Evolutionary conservation across 2,888 invertebrate genomes (phyloP).

Genomic region (Ditylenchus weischeri): DNA sequence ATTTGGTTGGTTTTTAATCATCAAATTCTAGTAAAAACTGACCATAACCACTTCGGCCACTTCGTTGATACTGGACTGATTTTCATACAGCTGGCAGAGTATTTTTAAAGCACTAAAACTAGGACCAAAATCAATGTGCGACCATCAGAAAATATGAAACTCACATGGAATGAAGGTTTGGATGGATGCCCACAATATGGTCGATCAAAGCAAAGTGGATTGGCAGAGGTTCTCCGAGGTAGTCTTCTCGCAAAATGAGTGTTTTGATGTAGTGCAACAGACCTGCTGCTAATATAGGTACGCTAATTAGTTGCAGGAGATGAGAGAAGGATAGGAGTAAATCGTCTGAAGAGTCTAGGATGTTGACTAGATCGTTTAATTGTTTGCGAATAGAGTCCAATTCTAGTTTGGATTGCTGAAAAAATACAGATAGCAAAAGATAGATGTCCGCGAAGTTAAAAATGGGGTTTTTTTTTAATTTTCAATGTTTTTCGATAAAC

Average conservation of each 20-base stretch:
- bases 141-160: too few species aligned
- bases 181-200: constrained; percentile 35
- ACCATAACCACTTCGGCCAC: constrained; percentile 41
- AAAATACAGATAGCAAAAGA: not conserved
- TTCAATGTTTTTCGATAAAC: not conserved
- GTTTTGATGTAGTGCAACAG: constrained; percentile 34
- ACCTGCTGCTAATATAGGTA: constrained; percentile 30
- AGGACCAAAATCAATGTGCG: too few species aligned
- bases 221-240: constrained; percentile 32
- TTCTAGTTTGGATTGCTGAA: constrained; percentile 33
- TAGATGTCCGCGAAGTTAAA: not conserved
- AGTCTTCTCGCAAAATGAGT: constrained; percentile 29
- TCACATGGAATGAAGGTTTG: constrained; percentile 31
- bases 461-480: constrained; percentile 3
- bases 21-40: too few species aligned
- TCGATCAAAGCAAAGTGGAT: constrained; percentile 38
- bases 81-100: constrained; percentile 36
- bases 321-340: constrained; percentile 26
- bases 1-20: too few species aligned
- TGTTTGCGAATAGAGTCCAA: constrained; percentile 26
- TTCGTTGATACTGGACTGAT: constrained; percentile 33
- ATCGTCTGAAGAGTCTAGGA: constrained; percentile 33
- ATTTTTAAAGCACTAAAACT: constrained; percentile 35
- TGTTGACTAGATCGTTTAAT: constrained; percentile 28
- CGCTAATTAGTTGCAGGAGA: constrained; percentile 25